A percentile compares a stretch with the other conserved stretches of the same genome.
Conservation (phyloP, 2,888 invertebrate species). For the Melanargia galathea region DNA sequence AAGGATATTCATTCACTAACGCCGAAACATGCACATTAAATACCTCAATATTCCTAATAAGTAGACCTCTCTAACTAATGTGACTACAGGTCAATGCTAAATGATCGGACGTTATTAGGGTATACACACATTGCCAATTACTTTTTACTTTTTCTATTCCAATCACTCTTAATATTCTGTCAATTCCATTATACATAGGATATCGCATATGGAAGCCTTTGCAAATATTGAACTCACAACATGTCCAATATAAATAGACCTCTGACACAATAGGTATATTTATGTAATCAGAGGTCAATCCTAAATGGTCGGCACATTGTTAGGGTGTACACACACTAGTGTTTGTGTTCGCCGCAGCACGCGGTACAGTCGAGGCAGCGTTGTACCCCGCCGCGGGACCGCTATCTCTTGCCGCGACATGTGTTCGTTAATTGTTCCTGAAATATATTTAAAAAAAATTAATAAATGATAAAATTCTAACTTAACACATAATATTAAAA, state of each 20-base stretch:
- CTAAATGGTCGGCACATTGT: not conserved
- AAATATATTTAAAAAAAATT: conserved; percentile 32
- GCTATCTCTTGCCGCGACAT: conserved; percentile 80
- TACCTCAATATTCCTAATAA: no score
- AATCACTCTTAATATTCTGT: not conserved
- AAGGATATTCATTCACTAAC: no score
- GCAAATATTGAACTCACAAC: not conserved
- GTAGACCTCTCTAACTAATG: not conserved
- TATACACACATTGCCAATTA: no score
- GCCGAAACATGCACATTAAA: no score
- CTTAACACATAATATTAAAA: not conserved
- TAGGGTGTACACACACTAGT: conserved; percentile 41
- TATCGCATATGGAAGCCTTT: not conserved
- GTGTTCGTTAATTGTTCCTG: conserved; percentile 70
- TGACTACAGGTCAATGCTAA: not conserved
- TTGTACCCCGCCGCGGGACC: conserved; percentile 72
- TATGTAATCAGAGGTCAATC: not conserved
- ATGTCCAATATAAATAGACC: conserved; percentile 2
- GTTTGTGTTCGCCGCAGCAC: conserved; percentile 72
- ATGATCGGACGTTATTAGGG: not conserved
- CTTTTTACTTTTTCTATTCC: no score
- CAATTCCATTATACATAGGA: not conserved
- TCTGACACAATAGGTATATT: not conserved
- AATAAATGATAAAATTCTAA: not conserved
- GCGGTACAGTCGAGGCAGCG: conserved; percentile 82